Evolutionary conservation across 23 tunicate species (phyloP), one percentile per base, ranked within the genome.

Genomic region (Trididemnum clinides): DNA sequence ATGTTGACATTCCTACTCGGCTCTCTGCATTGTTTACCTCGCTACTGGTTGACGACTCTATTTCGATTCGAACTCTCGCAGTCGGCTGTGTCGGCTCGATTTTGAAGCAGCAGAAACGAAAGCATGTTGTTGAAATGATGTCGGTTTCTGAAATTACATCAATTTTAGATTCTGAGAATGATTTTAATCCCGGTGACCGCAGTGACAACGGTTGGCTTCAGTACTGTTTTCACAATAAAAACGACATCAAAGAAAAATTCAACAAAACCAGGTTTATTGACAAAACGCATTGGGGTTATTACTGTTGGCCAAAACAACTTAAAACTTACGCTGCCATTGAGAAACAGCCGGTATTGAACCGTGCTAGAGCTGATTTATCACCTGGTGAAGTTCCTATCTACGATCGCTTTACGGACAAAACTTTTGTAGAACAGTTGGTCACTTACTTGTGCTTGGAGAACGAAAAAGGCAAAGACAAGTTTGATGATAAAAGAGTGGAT

Each of bases 251-350:
- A 54, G 90, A 85, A 51, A 76, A 94, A 49, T 94, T 91, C 49
- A 87, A 89, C 38, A 86, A 78, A 26, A 64, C 88, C 28, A 74
- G 28, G 26, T 94, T 94, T 64, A 64, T 94, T 75, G 98, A 94
- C 30, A 94, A 94, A 82, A 89, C 98, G 0, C 95, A 94, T 72
- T 86, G 91, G 90, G 90, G 93, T 28, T 94, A 94, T 72, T 94
- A 94, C 44, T 64, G 72, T 29, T 94, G 98, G 98, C 98, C 98
- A 0, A 88, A 80, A 32, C 27, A 85, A 27, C 21, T 94, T 0
- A 94, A 94, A 82, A 94, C 98, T 2, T 94, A 94, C 82, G 77
- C 75, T 51, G 38, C 74, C 0, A 33, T 33, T 44, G 83, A 83
- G 33, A 77, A 81, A 37, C 85, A 86, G 29, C 88, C 89, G 3